These are phyloP conservation scores for Teleogryllus oceanicus DNA, from an alignment of 2,888 invertebrate species.

Conservation along the genomic window DNA sequence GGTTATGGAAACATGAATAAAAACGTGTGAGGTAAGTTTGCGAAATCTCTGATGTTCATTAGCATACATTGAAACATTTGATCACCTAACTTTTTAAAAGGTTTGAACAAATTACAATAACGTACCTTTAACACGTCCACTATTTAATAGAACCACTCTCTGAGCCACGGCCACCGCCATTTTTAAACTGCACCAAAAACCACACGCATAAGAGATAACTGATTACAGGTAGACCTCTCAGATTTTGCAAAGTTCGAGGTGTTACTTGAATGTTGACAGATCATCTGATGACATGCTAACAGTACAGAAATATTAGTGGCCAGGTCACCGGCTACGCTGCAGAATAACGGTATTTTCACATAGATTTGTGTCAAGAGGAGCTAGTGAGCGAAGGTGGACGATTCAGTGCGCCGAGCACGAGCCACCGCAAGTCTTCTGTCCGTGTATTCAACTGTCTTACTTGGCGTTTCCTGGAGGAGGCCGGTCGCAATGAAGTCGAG, in stretches of 20 bases:
- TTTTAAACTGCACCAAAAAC: neutral
- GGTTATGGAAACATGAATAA: too few relatives aligned
- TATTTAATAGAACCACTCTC: neutral
- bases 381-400: neutral
- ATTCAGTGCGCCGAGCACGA: too few relatives aligned
- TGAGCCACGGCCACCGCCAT: constrained; percentile 18
- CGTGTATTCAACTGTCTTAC: too few relatives aligned
- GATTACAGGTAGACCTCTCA: neutral
- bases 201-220: neutral
- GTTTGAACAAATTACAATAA: neutral
- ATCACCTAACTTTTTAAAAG: too few relatives aligned
- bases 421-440: too few relatives aligned
- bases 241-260: neutral
- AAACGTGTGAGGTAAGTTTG: too few relatives aligned
- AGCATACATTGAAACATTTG: too few relatives aligned
- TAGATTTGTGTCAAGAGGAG: neutral
- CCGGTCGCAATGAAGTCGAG: too few relatives aligned
- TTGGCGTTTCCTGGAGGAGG: too few relatives aligned
- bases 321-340: neutral
- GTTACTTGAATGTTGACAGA: neutral
- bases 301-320: neutral
- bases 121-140: constrained; percentile 6
- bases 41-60: too few relatives aligned
- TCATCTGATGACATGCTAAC: constrained; percentile 5
- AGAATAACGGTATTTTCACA: neutral